Conservation (phyloP, 2,888 invertebrate species). For the Hemicrepidius hirtus region DNA sequence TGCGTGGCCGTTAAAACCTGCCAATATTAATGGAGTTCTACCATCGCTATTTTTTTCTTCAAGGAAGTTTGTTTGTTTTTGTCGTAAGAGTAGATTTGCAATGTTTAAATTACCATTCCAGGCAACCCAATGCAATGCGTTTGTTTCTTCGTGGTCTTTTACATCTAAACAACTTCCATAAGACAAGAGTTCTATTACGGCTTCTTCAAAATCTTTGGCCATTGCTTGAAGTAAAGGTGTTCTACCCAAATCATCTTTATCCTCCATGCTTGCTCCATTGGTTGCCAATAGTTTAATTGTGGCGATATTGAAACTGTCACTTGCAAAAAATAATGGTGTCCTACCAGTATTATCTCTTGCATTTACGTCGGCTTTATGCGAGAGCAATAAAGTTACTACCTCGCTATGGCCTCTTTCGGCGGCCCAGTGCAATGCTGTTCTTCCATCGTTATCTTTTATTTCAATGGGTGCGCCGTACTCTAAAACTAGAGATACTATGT, state of each 20-base stretch:
- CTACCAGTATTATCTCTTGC: background rate
- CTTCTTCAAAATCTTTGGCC: background rate
- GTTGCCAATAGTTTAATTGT: background rate
- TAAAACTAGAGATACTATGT: slow-evolving; percentile 2
- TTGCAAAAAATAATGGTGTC: slow-evolving; percentile 23
- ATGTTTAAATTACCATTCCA: background rate
- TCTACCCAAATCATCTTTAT: background rate
- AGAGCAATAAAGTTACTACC: background rate
- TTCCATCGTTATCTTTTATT: slow-evolving; percentile 10
- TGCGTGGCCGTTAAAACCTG: background rate
- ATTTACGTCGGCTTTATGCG: background rate
- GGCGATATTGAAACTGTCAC: background rate
- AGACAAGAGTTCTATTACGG: background rate
- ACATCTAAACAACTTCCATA: background rate
- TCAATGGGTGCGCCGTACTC: background rate
- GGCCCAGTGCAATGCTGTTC: slow-evolving; percentile 17
- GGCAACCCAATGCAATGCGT: slow-evolving; percentile 6
- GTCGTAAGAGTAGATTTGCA: background rate
- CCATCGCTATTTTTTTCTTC: background rate
- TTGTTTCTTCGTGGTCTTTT: background rate
- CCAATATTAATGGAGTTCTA: slow-evolving; percentile 2
- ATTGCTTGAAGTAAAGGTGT: slow-evolving; percentile 11
- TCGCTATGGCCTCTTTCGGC: slow-evolving; percentile 2
- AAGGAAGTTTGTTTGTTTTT: background rate
- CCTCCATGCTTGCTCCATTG: slow-evolving; percentile 3